These are phyloP conservation scores for Chionomys nivalis DNA, from an alignment of 2,113 vertebrate species.

Conservation along the genomic window DNA sequence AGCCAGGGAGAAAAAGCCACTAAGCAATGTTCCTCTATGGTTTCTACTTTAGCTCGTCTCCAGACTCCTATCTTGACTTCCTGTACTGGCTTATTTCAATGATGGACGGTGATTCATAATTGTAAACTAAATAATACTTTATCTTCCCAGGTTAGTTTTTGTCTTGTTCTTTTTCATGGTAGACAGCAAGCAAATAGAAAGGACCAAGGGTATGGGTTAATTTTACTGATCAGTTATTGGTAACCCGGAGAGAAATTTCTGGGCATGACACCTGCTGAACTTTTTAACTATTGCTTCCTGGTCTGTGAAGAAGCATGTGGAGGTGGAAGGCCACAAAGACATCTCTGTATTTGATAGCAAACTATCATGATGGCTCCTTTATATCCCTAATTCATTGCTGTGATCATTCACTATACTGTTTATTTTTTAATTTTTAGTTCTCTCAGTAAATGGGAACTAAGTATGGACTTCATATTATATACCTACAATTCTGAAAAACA, in stretches of 20 bases:
- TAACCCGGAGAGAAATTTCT: not conserved
- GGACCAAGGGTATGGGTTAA: not conserved
- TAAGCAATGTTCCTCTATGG: not conserved
- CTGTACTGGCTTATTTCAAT: too few species aligned
- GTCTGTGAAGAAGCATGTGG: not conserved
- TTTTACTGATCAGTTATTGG: not conserved
- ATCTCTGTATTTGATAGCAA: not conserved
- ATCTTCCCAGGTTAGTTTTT: not conserved
- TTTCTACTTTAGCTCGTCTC: not conserved
- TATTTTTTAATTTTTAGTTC: not conserved
- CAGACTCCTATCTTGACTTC: not conserved
- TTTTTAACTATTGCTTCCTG: not conserved
- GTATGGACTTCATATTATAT: not conserved
- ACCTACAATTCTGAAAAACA: not conserved
- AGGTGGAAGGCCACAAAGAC: not conserved
- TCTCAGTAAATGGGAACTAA: not conserved
- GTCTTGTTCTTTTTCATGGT: not conserved
- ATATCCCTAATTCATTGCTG: not conserved
- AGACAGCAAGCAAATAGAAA: not conserved
- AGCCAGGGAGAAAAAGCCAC: not conserved
- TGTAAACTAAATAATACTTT: not conserved
- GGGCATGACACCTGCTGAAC: not conserved
- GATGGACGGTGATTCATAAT: not conserved
- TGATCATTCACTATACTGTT: not conserved
- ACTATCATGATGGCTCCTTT: not conserved